Evolutionary conservation across 1,140 invertebrate genomes (phyloP), one percentile per base, ranked within the genome.

Genomic region (Batillaria attramentaria): DNA sequence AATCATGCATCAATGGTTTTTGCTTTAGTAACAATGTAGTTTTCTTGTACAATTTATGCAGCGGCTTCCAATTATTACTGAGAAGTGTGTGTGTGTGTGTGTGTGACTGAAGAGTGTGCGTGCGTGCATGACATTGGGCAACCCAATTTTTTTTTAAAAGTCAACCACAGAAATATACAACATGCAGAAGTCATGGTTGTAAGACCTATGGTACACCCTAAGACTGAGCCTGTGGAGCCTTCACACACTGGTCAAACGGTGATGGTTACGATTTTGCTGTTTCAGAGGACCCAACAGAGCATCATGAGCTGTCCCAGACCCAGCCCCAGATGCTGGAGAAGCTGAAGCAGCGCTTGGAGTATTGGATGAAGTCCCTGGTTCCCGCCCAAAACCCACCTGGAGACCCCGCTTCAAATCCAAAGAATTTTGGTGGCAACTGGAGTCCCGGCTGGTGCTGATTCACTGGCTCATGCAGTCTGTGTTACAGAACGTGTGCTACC

Each of bases 241-340:
- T n/a, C n/a, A n/a, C n/a, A n/a, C n/a, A n/a, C n/a, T n/a, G n/a
- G n/a, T n/a, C n/a, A n/a, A n/a, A n/a, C n/a, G n/a, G n/a, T n/a
- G n/a, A n/a, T n/a, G n/a, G n/a, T n/a, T n/a, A n/a, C n/a, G 46
- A 10, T 50, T 6, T 62, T 62, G 18, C 31, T 72, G 50, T 78
- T 79, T 39, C 77, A 83, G 83, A 78, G 35, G 83, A 84, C 42
- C 83, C 83, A 33, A 79, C 77, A 0, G 83, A 84, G 68, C 83
- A 81, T 46, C 35, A 33, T 54, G 81, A 84, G 43, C 72, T 84
- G 13, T 62, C 81, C 8, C 31, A 62, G 13, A 41, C 80, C 37
- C 41, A 80, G 24, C 79, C 77, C 16, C 72, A 80, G 39, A 33
- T 79, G 5, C 41, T 84, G 33, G 8, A 77, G 31, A 28, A 54